phyloP scores from a whole-genome alignment of 1,140 invertebrate genomes.

The Wiebesia pumilae region DNA sequence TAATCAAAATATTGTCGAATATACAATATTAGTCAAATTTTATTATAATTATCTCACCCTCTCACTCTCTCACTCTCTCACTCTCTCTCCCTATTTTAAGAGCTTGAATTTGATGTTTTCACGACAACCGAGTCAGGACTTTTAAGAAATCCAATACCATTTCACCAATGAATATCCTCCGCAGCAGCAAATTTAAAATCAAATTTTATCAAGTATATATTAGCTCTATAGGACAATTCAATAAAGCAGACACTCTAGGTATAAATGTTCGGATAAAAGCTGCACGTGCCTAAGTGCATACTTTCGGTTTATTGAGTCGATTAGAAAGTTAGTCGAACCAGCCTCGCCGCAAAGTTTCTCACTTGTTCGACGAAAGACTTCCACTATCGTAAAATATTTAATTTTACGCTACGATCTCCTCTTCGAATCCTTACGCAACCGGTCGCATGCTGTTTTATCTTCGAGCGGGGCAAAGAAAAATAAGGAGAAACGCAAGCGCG shows the following conservation, averaged over 20 bases:
- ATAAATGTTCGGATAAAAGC: background rate
- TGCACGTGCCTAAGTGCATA: background rate
- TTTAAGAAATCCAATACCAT: background rate
- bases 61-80: no score
- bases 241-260: background rate
- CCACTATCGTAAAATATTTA: conserved; percentile 2
- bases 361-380: background rate
- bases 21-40: no score
- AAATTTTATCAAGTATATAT: background rate
- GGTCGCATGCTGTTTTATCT: background rate
- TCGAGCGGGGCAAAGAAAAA: background rate
- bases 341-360: background rate
- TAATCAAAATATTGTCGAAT: no score
- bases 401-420: background rate
- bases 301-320: background rate
- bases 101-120: no score
- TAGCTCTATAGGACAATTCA: background rate
- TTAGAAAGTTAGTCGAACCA: background rate
- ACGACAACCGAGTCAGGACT: background rate
- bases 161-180: background rate
- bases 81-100: no score
- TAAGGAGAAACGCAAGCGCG: background rate
- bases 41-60: no score
- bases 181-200: no score
- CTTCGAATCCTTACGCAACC: background rate